These are phyloP conservation scores for Paralichthys olivaceus DNA, from an alignment of 2,113 vertebrate genomes.

Conservation along the genomic window DNA sequence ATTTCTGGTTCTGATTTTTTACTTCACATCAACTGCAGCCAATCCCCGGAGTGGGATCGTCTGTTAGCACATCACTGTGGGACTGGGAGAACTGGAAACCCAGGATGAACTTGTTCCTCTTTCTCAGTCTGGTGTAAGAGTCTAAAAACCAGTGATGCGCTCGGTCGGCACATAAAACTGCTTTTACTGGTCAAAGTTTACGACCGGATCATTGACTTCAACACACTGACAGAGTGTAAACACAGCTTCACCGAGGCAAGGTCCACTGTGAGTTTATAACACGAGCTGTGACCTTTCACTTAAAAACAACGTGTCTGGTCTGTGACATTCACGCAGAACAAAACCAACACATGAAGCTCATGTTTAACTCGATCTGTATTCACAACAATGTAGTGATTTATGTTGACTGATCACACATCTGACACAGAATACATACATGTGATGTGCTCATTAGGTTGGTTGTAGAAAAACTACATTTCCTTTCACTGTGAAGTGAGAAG, in stretches of 20 bases:
- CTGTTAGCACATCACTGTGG: background rate
- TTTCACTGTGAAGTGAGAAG: no score
- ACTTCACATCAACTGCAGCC: background rate
- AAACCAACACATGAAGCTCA: background rate
- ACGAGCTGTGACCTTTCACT: background rate
- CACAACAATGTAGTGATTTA: no score
- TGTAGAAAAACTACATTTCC: no score
- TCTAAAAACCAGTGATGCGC: background rate
- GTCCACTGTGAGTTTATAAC: background rate
- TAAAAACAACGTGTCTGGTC: no score
- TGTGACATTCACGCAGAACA: background rate
- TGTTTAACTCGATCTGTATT: no score
- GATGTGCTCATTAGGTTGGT: no score
- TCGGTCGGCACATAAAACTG: background rate
- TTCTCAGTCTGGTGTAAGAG: background rate
- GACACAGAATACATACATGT: no score
- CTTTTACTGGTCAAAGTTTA: conserved; percentile 3
- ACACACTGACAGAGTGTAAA: background rate
- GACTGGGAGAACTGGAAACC: background rate
- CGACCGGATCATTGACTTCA: background rate
- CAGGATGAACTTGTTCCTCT: background rate
- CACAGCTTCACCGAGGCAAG: background rate
- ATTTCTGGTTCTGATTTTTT: background rate
- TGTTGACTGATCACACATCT: no score
- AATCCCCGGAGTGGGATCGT: background rate